phyloP scores from a whole-genome alignment of 2,888 invertebrate genomes.

The Stenchaetothrips biformis region DNA sequence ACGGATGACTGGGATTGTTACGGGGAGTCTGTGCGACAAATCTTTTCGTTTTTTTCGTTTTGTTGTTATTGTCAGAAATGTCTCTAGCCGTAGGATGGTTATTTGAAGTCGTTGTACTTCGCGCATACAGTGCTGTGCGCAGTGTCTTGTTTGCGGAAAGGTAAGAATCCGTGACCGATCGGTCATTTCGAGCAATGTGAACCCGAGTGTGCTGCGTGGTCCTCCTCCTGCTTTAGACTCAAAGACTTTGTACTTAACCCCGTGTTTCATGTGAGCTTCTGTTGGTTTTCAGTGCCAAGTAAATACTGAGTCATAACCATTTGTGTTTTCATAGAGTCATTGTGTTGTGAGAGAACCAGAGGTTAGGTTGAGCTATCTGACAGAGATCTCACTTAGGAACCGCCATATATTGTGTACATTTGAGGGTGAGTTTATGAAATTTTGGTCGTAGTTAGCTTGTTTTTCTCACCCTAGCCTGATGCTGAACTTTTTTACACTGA shows the following conservation, averaged over 20 bases:
- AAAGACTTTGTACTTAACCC: neutral
- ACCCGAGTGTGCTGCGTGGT: neutral
- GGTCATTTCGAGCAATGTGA: neutral
- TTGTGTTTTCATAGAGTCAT: neutral
- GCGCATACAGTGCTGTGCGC: neutral
- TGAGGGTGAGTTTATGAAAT: neutral
- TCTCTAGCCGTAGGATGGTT: neutral
- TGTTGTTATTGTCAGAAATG: neutral
- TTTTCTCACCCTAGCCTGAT: neutral
- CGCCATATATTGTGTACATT: neutral
- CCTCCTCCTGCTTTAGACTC: neutral
- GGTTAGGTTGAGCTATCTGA: neutral
- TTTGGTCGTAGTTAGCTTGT: neutral
- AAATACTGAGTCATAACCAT: neutral
- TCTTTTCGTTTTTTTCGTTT: neutral
- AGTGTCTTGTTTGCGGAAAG: neutral
- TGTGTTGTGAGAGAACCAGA: neutral
- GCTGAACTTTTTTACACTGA: neutral
- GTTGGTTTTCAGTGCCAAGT: neutral
- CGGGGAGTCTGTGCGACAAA: neutral
- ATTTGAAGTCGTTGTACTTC: neutral
- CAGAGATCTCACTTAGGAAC: neutral
- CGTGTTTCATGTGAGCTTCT: neutral
- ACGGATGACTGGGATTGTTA: constrained; percentile 1
- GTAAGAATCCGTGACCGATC: neutral